These are phyloP conservation scores for Alcis repandata DNA, from an alignment of 2,888 invertebrate species.

Conservation along the genomic window DNA sequence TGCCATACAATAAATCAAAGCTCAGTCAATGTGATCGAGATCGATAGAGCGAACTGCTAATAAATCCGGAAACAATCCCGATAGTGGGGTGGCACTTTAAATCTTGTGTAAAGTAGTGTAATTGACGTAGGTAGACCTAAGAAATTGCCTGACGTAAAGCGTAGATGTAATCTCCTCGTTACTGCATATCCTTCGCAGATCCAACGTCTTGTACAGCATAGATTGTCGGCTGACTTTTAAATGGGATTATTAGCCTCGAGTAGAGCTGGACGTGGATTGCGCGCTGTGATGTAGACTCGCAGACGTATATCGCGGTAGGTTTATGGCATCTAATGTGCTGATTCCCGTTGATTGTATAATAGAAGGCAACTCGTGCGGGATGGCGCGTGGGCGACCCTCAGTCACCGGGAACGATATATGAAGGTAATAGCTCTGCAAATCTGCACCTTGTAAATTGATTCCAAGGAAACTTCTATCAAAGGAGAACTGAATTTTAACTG, in stretches of 20 bases:
- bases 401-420: slow-evolving; percentile 67
- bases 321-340: slow-evolving; percentile 68
- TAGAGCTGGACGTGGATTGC: slow-evolving; percentile 50
- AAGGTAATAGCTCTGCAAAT: slow-evolving; percentile 60
- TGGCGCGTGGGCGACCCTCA: slow-evolving; percentile 81
- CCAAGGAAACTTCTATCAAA: slow-evolving; percentile 8
- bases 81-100: slow-evolving; percentile 52
- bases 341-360: slow-evolving; percentile 84
- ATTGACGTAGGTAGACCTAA: slow-evolving; percentile 59
- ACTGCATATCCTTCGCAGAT: slow-evolving; percentile 38
- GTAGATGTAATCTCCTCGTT: slow-evolving; percentile 49
- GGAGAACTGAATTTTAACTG: background rate
- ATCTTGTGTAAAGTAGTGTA: slow-evolving; percentile 58
- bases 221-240: slow-evolving; percentile 35
- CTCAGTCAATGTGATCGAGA: slow-evolving; percentile 37
- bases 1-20: slow-evolving; percentile 22
- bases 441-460: slow-evolving; percentile 59
- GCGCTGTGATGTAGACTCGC: slow-evolving; percentile 43
- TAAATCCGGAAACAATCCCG: slow-evolving; percentile 56
- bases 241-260: slow-evolving; percentile 20
- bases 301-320: slow-evolving; percentile 32
- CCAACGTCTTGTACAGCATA: slow-evolving; percentile 33
- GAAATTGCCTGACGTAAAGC: slow-evolving; percentile 51
- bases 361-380: slow-evolving; percentile 72
- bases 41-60: slow-evolving; percentile 33